Evolutionary conservation across 2,888 invertebrate species (phyloP), one percentile per base, ranked within the genome.

Genomic region (Dinocampus coccinellae): DNA sequence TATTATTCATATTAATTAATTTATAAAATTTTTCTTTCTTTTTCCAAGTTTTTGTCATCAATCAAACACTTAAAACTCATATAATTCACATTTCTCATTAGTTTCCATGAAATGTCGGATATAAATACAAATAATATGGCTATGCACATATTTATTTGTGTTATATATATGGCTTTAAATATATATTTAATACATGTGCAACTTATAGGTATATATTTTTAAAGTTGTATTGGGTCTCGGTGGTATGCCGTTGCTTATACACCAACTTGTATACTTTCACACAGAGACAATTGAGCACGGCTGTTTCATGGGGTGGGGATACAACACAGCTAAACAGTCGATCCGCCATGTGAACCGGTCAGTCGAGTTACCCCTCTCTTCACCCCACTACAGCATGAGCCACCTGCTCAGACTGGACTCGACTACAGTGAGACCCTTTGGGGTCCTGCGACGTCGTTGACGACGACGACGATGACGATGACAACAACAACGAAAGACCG

Each of bases 291-390:
- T 20, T 2, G 47, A n/a, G 47, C 47, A n/a, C 16, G 47, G 47
- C 16, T 47, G 47, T 9, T 16, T 4, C n/a, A 3, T 39, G 39
- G 65, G n/a, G 36, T 52, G 52, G 3, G 75, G 76, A 77, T 80
- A 79, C 80, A 79, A 81, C 82, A 81, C 78, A 33, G n/a, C n/a
- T n/a, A n/a, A n/a, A 69, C 63, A 67, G 71, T 65, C 72, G 81
- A 82, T 84, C 83, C 79, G 80, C 82, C 82, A 79, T 81, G 80
- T 82, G 86, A 87, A 87, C 87, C 87, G 88, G 88, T 87, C 84
- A 81, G 84, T 86, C 85, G 83, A 83, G 85, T 86, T 84, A 77
- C 75, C 77, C 63, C 77, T 64, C 72, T 75, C 76, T 77, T 72
- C 80, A 82, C 82, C 81, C 76, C 82, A 77, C 70, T 16, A 47